Conservation (phyloP, 2,888 invertebrate species). For the Drosophila mulleri region DNA sequence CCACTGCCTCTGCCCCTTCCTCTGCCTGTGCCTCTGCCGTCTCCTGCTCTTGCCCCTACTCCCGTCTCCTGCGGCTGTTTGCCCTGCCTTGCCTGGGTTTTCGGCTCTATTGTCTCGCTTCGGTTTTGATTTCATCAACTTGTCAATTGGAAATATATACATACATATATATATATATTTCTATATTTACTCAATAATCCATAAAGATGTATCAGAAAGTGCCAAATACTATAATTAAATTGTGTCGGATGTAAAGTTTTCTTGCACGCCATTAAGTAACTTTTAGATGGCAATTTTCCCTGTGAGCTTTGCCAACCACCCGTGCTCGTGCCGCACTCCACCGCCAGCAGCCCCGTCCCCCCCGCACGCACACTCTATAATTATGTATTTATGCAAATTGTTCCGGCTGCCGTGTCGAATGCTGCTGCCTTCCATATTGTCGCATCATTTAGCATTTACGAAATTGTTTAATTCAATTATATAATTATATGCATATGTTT, state of each 20-base stretch:
- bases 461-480: conserved; percentile 84
- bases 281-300: not conserved
- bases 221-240: not conserved
- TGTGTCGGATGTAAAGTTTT: not conserved
- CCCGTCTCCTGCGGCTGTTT: conserved; percentile 30
- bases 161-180: conserved; percentile 8
- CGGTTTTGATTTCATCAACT: conserved; percentile 12
- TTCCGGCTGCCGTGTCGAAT: conserved; percentile 45
- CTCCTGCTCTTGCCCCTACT: not conserved
- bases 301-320: conserved; percentile 3
- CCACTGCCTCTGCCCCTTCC: too few species aligned
- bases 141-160: conserved; percentile 18
- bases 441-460: conserved; percentile 82
- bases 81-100: conserved; percentile 22
- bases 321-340: not conserved
- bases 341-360: not conserved
- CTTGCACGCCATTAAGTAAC: not conserved
- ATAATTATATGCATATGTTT: conserved; percentile 82
- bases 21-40: not conserved
- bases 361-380: conserved; percentile 52
- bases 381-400: conserved; percentile 80
- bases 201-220: conserved; percentile 40
- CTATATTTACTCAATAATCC: conserved; percentile 12
- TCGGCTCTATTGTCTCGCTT: conserved; percentile 23
- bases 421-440: conserved; percentile 68